Evolutionary conservation across 2,888 invertebrate genomes (phyloP), one percentile per base, ranked within the genome.

Genomic region (Drosophila mayaguana): DNA sequence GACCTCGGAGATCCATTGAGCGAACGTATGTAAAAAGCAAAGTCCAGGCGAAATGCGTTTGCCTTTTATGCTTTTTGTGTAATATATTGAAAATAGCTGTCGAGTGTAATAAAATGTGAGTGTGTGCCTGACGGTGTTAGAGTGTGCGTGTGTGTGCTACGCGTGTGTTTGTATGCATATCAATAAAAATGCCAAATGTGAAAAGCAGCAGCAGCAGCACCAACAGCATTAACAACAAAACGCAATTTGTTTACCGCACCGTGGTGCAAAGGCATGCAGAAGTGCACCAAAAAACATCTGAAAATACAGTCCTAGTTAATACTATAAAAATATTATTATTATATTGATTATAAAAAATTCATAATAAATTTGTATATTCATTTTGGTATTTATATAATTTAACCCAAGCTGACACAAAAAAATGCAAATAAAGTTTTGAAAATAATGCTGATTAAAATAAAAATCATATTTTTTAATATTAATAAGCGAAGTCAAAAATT

Each of bases 21-120:
- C 50, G 3, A 20, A 55, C 65, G 88, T 83, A 90, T 90, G 88
- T 90, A 89, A 90, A 80, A 80, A 88, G 78, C 68, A 63, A 64
- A 72, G 62, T 45, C 66, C 42, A 56, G 59, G 66, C 48, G 55
- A 79, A 72, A 70, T 67, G 81, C 86, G 72, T 75, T 76, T 74
- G 69, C 71, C 73, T 88, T 85, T 89, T 88, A 84, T 89, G 85
- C 83, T 70, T 73, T 51, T 45, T 25, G 88, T 79, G 89, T 90
- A 90, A 90, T 91, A 83, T 89, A 91, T 90, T 90, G 86, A 90
- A 90, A 90, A 91, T 91, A 88, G 90, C 89, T 80, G 86, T 86
- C 81, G 79, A 81, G 89, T 81, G 81, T 88, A 91, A 90, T 90
- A 91, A 90, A 90, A 90, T 91, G 83, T 40, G 64, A 71, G 60